phyloP scores from a whole-genome alignment of 2,113 vertebrate genomes.

The Protobothrops flavoviridis region DNA sequence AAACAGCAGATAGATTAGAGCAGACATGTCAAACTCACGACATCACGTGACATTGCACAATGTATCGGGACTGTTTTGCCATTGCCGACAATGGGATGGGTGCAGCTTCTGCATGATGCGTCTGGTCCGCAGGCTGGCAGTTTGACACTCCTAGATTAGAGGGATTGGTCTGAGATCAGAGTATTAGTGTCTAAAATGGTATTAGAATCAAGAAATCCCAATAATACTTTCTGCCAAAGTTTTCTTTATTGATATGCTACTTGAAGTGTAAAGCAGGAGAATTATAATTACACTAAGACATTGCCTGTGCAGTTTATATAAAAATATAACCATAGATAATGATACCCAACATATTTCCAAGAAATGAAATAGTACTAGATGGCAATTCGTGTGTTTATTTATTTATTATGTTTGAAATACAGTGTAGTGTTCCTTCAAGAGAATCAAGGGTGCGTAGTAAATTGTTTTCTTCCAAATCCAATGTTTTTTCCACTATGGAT shows the following conservation, averaged over 20 bases:
- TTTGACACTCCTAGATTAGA: too few relatives aligned
- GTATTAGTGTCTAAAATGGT: background rate
- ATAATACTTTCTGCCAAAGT: background rate
- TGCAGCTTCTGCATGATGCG: too few relatives aligned
- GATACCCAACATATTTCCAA: background rate
- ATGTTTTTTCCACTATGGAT: background rate
- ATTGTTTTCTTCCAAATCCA: background rate
- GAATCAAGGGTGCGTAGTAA: background rate
- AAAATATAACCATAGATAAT: background rate
- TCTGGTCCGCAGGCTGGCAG: too few relatives aligned
- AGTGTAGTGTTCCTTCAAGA: background rate
- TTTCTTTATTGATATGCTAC: background rate
- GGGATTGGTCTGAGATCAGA: background rate
- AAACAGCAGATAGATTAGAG: background rate
- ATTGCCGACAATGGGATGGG: too few relatives aligned
- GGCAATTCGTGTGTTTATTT: background rate
- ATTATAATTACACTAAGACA: background rate
- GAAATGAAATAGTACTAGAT: background rate
- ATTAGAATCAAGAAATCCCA: background rate
- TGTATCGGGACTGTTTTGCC: too few relatives aligned
- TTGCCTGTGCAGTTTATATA: background rate
- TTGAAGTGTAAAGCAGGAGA: background rate
- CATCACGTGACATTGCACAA: fast-evolving
- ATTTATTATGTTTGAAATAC: background rate
- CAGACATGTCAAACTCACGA: too few relatives aligned